These are phyloP conservation scores for Drosophila aldrichi DNA, from an alignment of 2,888 invertebrate genomes.

Conservation along the genomic window DNA sequence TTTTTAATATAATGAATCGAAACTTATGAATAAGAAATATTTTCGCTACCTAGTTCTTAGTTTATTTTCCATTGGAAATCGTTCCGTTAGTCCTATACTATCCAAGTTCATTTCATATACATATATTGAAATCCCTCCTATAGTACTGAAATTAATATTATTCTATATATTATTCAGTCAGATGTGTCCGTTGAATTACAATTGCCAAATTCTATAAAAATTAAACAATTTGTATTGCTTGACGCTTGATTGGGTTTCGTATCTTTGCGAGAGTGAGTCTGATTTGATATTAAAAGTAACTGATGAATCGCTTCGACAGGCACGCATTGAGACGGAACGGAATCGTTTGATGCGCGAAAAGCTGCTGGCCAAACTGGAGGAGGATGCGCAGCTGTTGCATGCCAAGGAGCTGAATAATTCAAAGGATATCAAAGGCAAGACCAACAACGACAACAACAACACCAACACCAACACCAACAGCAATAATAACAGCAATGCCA, in stretches of 20 bases:
- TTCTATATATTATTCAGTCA: no score
- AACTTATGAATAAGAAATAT: no score
- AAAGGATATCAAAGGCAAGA: constrained; percentile 24
- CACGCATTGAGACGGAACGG: constrained; percentile 82
- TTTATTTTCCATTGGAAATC: no score
- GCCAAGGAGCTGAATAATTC: constrained; percentile 46
- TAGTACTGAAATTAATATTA: no score
- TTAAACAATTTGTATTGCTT: neutral
- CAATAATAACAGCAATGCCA: constrained; percentile 14
- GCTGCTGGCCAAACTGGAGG: constrained; percentile 81
- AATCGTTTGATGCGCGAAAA: constrained; percentile 81
- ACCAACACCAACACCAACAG: neutral
- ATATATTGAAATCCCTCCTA: no score
- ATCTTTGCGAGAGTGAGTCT: no score
- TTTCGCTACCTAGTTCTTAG: no score
- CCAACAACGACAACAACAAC: constrained; percentile 17
- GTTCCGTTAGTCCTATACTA: no score
- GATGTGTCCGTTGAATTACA: neutral
- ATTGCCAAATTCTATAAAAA: neutral
- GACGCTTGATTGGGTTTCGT: neutral
- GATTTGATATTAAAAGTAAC: neutral
- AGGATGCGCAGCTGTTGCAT: constrained; percentile 75
- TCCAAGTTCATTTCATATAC: no score
- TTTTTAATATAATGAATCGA: no score
- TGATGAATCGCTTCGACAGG: constrained; percentile 52